These are phyloP conservation scores for Rhinoptilus africanus DNA, from an alignment of 2,113 vertebrate genomes.

Conservation along the genomic window DNA sequence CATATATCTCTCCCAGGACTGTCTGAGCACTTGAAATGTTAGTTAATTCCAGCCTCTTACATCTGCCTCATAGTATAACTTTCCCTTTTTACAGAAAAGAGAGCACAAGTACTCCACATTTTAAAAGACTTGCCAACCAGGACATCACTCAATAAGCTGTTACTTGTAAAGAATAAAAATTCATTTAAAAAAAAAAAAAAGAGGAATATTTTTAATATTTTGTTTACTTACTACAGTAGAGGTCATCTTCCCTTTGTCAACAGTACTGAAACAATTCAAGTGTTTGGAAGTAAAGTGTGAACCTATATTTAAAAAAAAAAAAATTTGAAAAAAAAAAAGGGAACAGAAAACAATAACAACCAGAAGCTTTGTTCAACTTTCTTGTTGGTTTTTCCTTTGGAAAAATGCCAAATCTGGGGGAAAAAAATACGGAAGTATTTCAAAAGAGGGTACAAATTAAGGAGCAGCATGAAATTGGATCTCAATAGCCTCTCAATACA, in stretches of 20 bases:
- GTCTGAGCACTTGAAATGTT: background rate
- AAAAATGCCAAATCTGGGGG: background rate
- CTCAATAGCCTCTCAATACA: background rate
- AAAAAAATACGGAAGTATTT: background rate
- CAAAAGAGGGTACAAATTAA: background rate
- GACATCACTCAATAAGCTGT: background rate
- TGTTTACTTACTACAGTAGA: constrained; percentile 66
- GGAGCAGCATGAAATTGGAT: constrained; percentile 30
- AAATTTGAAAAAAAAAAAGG: background rate
- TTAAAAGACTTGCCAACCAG: background rate
- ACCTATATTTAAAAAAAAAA: constrained; percentile 17
- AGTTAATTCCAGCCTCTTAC: background rate
- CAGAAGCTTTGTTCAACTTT: background rate
- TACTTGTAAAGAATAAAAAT: background rate
- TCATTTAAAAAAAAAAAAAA: background rate
- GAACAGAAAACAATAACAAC: background rate
- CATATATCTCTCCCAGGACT: background rate
- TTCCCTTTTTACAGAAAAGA: background rate
- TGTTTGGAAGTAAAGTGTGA: background rate
- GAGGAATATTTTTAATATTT: background rate
- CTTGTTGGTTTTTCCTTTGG: background rate
- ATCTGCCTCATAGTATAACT: background rate
- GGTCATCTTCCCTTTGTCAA: constrained; percentile 60
- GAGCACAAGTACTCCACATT: background rate
- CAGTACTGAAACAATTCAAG: constrained; percentile 25